Evolutionary conservation across 2,888 invertebrate species (phyloP), one percentile per base, ranked within the genome.

Genomic region (Branchinecta sandiegonensis): DNA sequence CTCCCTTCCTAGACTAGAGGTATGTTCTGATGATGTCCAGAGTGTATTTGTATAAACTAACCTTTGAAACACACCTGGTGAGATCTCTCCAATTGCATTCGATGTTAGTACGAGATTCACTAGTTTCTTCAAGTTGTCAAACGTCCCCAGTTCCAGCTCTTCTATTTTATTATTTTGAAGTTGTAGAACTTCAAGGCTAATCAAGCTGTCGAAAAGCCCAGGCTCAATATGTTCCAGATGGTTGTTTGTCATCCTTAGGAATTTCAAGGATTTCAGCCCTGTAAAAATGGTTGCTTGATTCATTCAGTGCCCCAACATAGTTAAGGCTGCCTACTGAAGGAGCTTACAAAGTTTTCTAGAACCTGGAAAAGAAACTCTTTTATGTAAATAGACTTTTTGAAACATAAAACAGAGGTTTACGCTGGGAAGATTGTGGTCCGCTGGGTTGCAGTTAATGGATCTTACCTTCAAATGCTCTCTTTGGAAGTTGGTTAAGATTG

Each of bases 201-300:
- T 66, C 13, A 78, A 73, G 17, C 75, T 76, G 8, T 71, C 69
- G 69, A 79, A 76, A 3, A 76, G 72, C n/a, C 72, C 74, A 63
- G 72, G 68, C 1, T 74, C 73, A 6, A 78, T 70, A 66, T 75
- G 77, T 46, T 73, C 70, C 14, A 78, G 67, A 13, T 83, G 81
- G 75, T 90, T 90, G 72, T 85, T 84, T 0, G 86, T 85, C 12
- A 89, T 75, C 74, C 86, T 86, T 66, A 89, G 78, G 71, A 83
- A 80, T 73, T 82, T 83, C 50, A 89, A 77, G 48, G 80, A 80
- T 67, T 76, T 78, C 66, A 88, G 77, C 66, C 70, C 69, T 69
- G 47, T 69, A 14, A 46, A 71, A 66, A 69, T 66, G n/a, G 65
- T 65, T 10, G 37, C 37, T 37, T 37, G 37, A 37, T 37, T 37